phyloP scores from a whole-genome alignment of 2,888 invertebrate species.

The Maniola hyperantus region DNA sequence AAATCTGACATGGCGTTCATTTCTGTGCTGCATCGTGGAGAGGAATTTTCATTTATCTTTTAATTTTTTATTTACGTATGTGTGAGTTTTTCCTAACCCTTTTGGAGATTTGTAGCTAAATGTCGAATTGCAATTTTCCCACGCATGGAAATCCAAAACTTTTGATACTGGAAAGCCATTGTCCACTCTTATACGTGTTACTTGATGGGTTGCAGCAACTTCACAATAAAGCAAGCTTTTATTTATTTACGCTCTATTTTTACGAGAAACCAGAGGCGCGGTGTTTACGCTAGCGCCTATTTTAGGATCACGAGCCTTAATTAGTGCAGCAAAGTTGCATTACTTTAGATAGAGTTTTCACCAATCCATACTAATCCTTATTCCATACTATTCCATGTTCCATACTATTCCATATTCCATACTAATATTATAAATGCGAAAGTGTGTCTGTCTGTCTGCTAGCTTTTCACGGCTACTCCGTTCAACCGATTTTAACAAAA shows the following conservation, averaged over 20 bases:
- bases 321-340: conserved; percentile 17
- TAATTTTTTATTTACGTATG: too few relatives aligned
- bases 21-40: too few relatives aligned
- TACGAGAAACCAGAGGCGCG: conserved; percentile 28
- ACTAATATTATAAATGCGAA: too few relatives aligned
- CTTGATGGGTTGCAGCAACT: conserved; percentile 11
- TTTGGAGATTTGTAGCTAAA: not conserved
- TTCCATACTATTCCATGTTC: too few relatives aligned
- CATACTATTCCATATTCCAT: too few relatives aligned
- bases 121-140: not conserved
- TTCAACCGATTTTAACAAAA: too few relatives aligned
- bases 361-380: too few relatives aligned
- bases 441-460: too few relatives aligned
- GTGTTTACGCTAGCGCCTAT: conserved; percentile 35
- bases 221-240: not conserved
- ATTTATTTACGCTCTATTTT: conserved; percentile 35
- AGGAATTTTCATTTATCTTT: too few relatives aligned
- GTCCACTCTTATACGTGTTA: not conserved
- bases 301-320: conserved; percentile 29
- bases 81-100: too few relatives aligned
- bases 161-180: not conserved
- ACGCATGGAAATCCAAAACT: not conserved
- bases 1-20: too few relatives aligned
- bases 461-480: too few relatives aligned
- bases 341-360: not conserved